Evolutionary conservation across 1,140 invertebrate species (phyloP), one percentile per base, ranked within the genome.

Genomic region (Reticulitermes speratus): DNA sequence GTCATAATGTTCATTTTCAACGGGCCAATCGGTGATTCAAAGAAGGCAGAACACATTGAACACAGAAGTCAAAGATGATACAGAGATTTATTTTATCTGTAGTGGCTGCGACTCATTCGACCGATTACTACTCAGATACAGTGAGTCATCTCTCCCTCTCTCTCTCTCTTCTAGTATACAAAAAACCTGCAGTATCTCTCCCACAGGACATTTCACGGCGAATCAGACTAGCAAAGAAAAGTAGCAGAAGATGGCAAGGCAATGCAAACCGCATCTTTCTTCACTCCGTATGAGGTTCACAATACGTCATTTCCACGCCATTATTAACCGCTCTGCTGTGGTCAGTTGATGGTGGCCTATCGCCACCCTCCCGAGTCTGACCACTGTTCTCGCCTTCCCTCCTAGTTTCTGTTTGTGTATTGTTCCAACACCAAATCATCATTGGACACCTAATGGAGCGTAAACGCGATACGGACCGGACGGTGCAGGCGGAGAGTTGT

Each of bases 391-490:
- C 55, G 55, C 55, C 65, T 30, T 75, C 25, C 65, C 65, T 30
- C n/a, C 65, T 14, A 75, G 65, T 75, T 75, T 75, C 65, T 75
- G 65, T 75, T 84, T 84, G 83, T 84, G 81, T 84, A 84, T 59
- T 84, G 86, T 83, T 81, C 83, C 52, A 38, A 25, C 52, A 19
- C 85, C 59, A 81, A 48, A 86, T 86, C 65, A 86, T 86, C 85
- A 84, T 86, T 69, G 85, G 85, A 44, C 32, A 83, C 19, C 82
- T 86, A 86, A 86, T 86, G 86, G 86, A 86, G 82, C 83, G 86
- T 82, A 45, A 86, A 83, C 82, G 86, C 86, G 86, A 86, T 86
- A 86, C 75, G 82, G 30, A 85, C 82, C 48, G 55, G 45, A 52
- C 83, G 83, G 83, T n/a, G 45, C 82, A 44, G 83, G 48, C 83